These are phyloP conservation scores for Tarsius wallacei DNA, from an alignment of 2,797 vertebrate genomes.

Conservation along the genomic window DNA sequence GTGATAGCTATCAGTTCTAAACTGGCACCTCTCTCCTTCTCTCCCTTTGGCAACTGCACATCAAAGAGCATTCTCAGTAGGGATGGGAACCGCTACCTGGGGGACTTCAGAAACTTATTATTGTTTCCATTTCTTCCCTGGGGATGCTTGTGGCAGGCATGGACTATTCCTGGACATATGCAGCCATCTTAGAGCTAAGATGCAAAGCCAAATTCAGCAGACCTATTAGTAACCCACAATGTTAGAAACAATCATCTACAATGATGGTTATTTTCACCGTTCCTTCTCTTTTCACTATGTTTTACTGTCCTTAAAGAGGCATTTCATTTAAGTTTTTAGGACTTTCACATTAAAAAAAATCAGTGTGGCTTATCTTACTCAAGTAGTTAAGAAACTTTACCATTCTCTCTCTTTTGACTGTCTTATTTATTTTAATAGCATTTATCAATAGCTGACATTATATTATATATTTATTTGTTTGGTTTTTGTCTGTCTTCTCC, in stretches of 20 bases:
- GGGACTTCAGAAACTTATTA: constrained; percentile 61
- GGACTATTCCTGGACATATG: constrained; percentile 36
- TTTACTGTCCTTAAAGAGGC: background rate
- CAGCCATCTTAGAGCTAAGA: constrained; percentile 23
- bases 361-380: background rate
- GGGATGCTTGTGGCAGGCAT: background rate
- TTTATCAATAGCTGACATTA: background rate
- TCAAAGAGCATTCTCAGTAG: constrained; percentile 26
- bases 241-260: background rate
- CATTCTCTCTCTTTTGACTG: background rate
- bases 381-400: constrained; percentile 4
- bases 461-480: background rate
- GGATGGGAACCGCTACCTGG: background rate
- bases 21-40: constrained; percentile 47
- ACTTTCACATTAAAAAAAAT: constrained; percentile 5
- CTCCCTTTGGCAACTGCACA: background rate
- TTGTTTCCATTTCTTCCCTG: constrained; percentile 59
- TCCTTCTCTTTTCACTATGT: background rate
- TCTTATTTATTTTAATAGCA: constrained; percentile 3
- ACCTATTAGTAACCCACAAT: background rate
- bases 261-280: background rate
- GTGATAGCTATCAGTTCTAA: constrained; percentile 50
- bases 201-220: background rate
- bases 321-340: background rate
- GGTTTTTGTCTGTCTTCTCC: background rate